Base-by-base conservation (phyloP, 2,888 invertebrate genomes). In the Diarsia dahlii region DNA sequence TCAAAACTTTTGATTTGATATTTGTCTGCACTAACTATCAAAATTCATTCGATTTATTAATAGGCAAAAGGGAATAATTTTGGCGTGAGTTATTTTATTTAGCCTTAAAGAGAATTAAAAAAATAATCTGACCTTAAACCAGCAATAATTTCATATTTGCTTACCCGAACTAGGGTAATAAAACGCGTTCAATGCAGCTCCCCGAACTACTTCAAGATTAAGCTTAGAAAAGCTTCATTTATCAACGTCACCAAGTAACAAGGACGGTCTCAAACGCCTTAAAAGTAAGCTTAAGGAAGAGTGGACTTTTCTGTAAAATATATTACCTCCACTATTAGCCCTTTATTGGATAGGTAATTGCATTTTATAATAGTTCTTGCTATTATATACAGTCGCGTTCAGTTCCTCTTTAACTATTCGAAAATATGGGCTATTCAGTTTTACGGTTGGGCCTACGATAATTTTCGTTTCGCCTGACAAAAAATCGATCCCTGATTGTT, bases 201-300 rank as follows among this genome's bases (percentile, higher is more conserved):
- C 76, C 66, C 56, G 72, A 73, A 82, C 58, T 60, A 76, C 58
- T 76, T 71, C 54, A 76, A 77, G 82, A 81, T 84, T 73, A 81
- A 84, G 64, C 71, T 81, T 65, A 62, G 58, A 62, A 80, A 84
- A 50, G 50, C 63, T 73, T 73, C 76, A 84, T 82, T 73, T 81
- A 81, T 82, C 85, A 82, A 82, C 46, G 82, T 76, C 82, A 70
- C 54, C n/a, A 20, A 28, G 81, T 54, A 81, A 76, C 85, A 68
- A 84, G 82, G 45, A 56, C 66, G 23, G 63, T 68, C 39, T 71
- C 56, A 60, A 75, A 75, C 34, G 71, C 66, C 48, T 84, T 67
- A 69, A 46, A 76, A 69, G 52, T 66, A 75, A 63, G 20, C 23
- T 70, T 63, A 20, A n/a, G 20, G 45, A 58, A 68, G 70, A 64